Percentiles rank a stretch among this genome's conserved stretches.
Evolutionary conservation across 2,888 invertebrate genomes (phyloP).

Genomic region (Steinernema scapterisci): DNA sequence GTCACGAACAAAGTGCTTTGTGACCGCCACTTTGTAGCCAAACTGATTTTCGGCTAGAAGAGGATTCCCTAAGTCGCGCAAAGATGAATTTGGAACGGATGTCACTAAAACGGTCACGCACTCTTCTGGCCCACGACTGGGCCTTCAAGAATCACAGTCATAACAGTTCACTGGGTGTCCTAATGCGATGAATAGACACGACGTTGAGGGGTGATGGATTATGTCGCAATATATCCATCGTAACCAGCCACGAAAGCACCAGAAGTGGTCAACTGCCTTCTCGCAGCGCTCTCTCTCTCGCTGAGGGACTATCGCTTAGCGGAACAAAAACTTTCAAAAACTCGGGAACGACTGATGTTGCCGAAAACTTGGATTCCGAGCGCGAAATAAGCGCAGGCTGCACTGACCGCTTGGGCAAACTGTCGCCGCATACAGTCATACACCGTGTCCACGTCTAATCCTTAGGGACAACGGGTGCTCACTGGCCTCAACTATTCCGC

Average conservation of each 20-base stretch:
- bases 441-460: slow-evolving; percentile 29
- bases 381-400: too few species aligned
- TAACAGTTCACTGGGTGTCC: slow-evolving; percentile 23
- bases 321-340: too few species aligned
- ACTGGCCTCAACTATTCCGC: slow-evolving; percentile 28
- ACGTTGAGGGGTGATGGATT: slow-evolving; percentile 23
- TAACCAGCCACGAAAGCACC: not conserved
- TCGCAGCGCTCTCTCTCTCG: too few species aligned
- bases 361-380: too few species aligned
- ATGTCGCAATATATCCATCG: slow-evolving; percentile 27
- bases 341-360: too few species aligned
- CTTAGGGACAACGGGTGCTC: slow-evolving; percentile 31
- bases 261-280: slow-evolving; percentile 23
- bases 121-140: not conserved
- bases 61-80: too few species aligned
- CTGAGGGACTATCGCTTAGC: too few species aligned
- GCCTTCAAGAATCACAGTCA: slow-evolving; percentile 23
- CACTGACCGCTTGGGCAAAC: not conserved
- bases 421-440: not conserved
- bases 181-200: not conserved
- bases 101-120: not conserved
- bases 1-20: slow-evolving; percentile 15
- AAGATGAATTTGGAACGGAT: not conserved
- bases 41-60: too few species aligned
- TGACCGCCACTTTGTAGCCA: not conserved